Conservation (phyloP, 2,797 vertebrate genomes). For the Pygocentrus nattereri region DNA sequence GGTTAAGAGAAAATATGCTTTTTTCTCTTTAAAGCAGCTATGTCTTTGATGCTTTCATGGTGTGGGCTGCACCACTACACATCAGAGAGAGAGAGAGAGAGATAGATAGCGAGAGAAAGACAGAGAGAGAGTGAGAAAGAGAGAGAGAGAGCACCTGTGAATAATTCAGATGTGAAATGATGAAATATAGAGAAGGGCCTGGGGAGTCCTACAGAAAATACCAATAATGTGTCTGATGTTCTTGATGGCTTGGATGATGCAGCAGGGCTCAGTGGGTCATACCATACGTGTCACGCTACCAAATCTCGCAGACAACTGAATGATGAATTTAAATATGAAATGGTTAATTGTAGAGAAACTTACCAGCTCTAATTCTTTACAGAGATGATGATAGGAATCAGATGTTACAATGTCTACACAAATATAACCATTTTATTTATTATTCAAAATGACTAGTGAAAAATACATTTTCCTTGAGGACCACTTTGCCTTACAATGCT, state of each 20-base stretch:
- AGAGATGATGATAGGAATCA: too few relatives aligned
- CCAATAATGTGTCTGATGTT: slow-evolving; percentile 17
- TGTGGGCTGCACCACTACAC: slow-evolving; percentile 22
- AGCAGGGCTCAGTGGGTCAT: not conserved
- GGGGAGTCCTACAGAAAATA: slow-evolving; percentile 31
- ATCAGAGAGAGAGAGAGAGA: slow-evolving; percentile 15
- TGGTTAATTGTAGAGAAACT: too few relatives aligned
- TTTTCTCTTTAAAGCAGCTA: slow-evolving; percentile 18
- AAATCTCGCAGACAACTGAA: not conserved
- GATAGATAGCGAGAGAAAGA: not conserved
- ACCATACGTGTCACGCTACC: not conserved
- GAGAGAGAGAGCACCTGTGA: slow-evolving; percentile 41
- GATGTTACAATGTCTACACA: too few relatives aligned
- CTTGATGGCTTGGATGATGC: not conserved
- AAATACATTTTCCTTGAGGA: too few relatives aligned
- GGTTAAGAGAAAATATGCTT: slow-evolving; percentile 10
- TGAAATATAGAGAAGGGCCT: slow-evolving; percentile 49
- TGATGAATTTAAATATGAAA: not conserved
- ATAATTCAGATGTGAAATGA: slow-evolving; percentile 54
- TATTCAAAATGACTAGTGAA: too few relatives aligned
- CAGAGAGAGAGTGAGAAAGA: slow-evolving; percentile 28
- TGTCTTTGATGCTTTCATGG: slow-evolving; percentile 7
- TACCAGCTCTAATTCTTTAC: too few relatives aligned
- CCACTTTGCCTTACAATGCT: too few relatives aligned
- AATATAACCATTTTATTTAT: too few relatives aligned